Evolutionary conservation across 2,888 invertebrate genomes (phyloP), one percentile per base, ranked within the genome.

Genomic region (Poecilobothrus nobilitatus): DNA sequence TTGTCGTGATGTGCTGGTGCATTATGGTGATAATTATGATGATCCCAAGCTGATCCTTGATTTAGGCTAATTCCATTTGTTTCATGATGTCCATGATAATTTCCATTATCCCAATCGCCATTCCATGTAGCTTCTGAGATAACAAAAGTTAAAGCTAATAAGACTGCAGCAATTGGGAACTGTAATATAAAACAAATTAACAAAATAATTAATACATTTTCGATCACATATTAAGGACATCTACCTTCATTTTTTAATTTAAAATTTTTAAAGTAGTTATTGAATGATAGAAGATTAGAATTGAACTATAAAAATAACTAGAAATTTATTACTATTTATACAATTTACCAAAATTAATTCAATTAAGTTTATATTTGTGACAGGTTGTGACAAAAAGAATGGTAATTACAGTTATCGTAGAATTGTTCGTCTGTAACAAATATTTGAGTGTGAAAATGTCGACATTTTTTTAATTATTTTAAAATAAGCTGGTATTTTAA

Each of bases 131-230:
- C 27, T 27, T 27, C 27, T 27, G 27, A 4, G 27, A 5, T 5
- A 27, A 27, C 27, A 27, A 27, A 27, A 27, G 27, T 27, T 27
- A 27, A 27, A 27, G 27, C 27, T 27, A 76, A 77, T 70, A 80
- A 80, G 71, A 78, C 78, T 73, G 76, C 77, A 71, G 5, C 27
- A 27, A 27, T 27, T 27, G 27, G 2, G 27, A 27, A 5, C 27
- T 27, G 5, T 5, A 27, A 27, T 12, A 41, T 34, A 20, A 27
- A 27, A 2, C 27, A 27, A 5, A 27, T 27, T 27, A 27, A 27
- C 2, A 27, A 27, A 27, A 27, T n/a, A n/a, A n/a, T n/a, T n/a
- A n/a, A n/a, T n/a, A n/a, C n/a, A n/a, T n/a, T n/a, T n/a, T n/a
- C n/a, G 27, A 27, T 27, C 27, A 27, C 27, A 27, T 27, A 4